phyloP scores from a whole-genome alignment of 2,888 invertebrate genomes.

The Callimorpha dominula region DNA sequence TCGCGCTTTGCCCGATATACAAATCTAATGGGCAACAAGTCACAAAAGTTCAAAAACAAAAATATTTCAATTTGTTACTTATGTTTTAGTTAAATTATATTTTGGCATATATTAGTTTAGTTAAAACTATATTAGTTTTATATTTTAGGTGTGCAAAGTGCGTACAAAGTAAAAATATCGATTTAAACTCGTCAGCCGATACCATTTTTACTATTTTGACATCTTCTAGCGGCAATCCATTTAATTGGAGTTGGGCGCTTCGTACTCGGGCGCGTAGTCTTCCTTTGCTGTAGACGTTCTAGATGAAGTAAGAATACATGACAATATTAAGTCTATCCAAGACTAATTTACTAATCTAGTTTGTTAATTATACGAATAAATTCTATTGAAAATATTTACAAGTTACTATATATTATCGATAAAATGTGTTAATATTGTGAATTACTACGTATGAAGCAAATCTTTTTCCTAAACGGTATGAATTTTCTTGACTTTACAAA shows the following conservation, averaged over 20 bases:
- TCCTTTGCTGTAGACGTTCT: background rate
- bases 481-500: too few species aligned
- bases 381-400: too few species aligned
- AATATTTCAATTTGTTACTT: too few species aligned
- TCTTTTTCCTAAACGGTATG: background rate
- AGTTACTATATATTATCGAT: background rate
- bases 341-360: background rate
- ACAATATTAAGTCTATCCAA: too few species aligned
- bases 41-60: too few species aligned
- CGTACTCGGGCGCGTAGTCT: background rate
- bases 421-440: background rate
- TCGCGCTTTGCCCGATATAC: too few species aligned
- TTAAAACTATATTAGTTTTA: background rate
- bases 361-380: too few species aligned
- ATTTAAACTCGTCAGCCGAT: background rate
- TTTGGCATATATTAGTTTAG: background rate
- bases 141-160: background rate
- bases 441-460: background rate
- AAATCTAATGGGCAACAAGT: too few species aligned
- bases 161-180: background rate
- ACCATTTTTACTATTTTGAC: slow-evolving; percentile 11
- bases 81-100: too few species aligned
- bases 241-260: background rate
- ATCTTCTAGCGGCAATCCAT: background rate
- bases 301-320: background rate